Evolutionary conservation across 2,113 vertebrate genomes (phyloP).

Genomic region (Pseudolaguvia tuberculata): DNA sequence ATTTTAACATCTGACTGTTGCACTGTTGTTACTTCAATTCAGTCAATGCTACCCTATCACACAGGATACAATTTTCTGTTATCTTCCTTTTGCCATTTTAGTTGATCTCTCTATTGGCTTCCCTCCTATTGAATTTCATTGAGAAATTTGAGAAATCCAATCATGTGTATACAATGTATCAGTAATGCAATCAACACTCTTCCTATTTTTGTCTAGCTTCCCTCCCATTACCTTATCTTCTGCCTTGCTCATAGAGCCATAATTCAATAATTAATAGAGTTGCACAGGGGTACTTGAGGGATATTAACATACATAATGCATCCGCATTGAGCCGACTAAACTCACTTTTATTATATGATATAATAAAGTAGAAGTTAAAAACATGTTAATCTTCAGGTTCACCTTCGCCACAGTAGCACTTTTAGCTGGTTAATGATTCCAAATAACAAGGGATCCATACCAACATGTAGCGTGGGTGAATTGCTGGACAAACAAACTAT

Average conservation of each 20-base stretch:
- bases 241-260: slow-evolving; percentile 29
- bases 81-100: neutral
- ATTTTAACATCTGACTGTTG: too few species aligned
- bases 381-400: slow-evolving; percentile 36
- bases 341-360: slow-evolving; percentile 42
- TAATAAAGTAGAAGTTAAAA: slow-evolving; percentile 31
- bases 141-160: neutral
- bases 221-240: slow-evolving; percentile 3
- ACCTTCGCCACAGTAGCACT: neutral
- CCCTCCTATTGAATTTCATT: neutral
- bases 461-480: neutral
- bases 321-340: slow-evolving; percentile 32
- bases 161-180: slow-evolving; percentile 17
- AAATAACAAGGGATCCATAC: slow-evolving; percentile 6
- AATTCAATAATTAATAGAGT: slow-evolving; percentile 51
- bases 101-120: neutral
- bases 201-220: neutral
- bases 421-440: neutral
- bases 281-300: slow-evolving; percentile 41
- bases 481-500: neutral
- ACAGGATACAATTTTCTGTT: neutral
- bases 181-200: slow-evolving; percentile 24
- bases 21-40: too few species aligned
- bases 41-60: neutral
- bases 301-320: slow-evolving; percentile 47